Base-by-base conservation (phyloP, 2,113 vertebrate genomes). In the Gadus macrocephalus region DNA sequence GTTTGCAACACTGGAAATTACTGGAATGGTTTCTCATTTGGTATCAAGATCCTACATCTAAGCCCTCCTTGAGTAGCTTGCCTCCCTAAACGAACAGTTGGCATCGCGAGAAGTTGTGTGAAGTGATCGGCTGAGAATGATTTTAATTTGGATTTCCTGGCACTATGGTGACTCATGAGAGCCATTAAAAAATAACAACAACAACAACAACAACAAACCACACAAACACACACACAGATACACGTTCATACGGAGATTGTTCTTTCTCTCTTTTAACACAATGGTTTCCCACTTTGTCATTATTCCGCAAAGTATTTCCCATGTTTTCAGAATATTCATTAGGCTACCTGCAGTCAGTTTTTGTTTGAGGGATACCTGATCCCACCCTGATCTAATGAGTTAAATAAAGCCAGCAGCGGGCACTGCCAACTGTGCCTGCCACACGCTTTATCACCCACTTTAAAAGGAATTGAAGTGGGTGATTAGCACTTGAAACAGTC, bases 101-200 rank as follows among this genome's bases (percentile, higher is more conserved):
- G 69, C 59, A 73, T 73, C 61, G 53, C 77, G 38, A 53, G 69
- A 74, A 67, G 69, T 78, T 72, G 66, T 66, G 69, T 78, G 65
- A 77, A 67, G 73, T 80, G 74, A 83, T 83, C 69, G 59, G 75
- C 62, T 72, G 22, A 38, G 78, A 75, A 66, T 79, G 19, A 71
- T 80, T 77, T 82, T 66, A 83, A 76, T 67, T 82, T 62, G 8
- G 58, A 68, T 42, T 84, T 82, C 82, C 73, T 78, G 85, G 75
- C 86, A 85, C 77, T 61, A 68, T 9, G 31, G 27, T 87, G 85
- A 90, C 72, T 89, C 83, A 87, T 61, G 6, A 74, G 58, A 59
- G 11, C 6, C 55, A 58, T 58, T 58, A 3, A n/a, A 58, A 58
- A 58, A 20, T 1, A 20, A 20, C 20, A 14, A 20, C 20, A 20